These are phyloP conservation scores for Drosophila prolongata DNA, from an alignment of 2,888 invertebrate genomes.

Conservation along the genomic window DNA sequence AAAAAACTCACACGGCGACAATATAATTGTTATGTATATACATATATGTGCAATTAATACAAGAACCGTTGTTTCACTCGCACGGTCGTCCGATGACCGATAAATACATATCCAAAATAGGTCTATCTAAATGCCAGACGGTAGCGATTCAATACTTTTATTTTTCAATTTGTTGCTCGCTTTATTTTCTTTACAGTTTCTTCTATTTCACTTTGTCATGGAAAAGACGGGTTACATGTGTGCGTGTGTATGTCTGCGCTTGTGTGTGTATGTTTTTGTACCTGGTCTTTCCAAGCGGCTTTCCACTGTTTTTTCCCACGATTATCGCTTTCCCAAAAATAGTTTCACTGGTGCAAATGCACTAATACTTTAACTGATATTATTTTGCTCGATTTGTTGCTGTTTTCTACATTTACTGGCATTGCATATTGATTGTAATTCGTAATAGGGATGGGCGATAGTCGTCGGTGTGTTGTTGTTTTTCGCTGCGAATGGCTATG, in stretches of 20 bases:
- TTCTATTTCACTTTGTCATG: slow-evolving; percentile 73
- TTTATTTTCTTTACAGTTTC: slow-evolving; percentile 22
- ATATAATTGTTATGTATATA: slow-evolving; percentile 43
- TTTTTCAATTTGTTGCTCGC: slow-evolving; percentile 23
- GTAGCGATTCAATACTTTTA: neutral
- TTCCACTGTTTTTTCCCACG: slow-evolving; percentile 32
- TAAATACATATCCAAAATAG: neutral
- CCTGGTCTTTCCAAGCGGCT: slow-evolving; percentile 57
- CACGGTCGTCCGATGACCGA: neutral
- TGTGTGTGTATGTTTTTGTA: slow-evolving; percentile 60
- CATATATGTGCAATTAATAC: slow-evolving; percentile 25
- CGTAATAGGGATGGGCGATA: slow-evolving; percentile 32
- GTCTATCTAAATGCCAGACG: neutral
- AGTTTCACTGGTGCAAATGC: slow-evolving; percentile 28
- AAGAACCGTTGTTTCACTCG: slow-evolving; percentile 17
- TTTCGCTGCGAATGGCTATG: neutral
- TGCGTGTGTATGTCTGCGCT: slow-evolving; percentile 42
- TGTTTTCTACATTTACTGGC: slow-evolving; percentile 50
- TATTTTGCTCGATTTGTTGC: slow-evolving; percentile 36
- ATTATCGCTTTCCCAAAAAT: slow-evolving; percentile 6
- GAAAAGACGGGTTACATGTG: slow-evolving; percentile 50
- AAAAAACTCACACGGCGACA: slow-evolving; percentile 49
- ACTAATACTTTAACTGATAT: slow-evolving; percentile 15
- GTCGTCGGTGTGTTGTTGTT: slow-evolving; percentile 2
- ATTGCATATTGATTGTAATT: slow-evolving; percentile 67